Evolutionary conservation across 2,888 invertebrate genomes (phyloP).

Genomic region (Onthophagus sagittarius): DNA sequence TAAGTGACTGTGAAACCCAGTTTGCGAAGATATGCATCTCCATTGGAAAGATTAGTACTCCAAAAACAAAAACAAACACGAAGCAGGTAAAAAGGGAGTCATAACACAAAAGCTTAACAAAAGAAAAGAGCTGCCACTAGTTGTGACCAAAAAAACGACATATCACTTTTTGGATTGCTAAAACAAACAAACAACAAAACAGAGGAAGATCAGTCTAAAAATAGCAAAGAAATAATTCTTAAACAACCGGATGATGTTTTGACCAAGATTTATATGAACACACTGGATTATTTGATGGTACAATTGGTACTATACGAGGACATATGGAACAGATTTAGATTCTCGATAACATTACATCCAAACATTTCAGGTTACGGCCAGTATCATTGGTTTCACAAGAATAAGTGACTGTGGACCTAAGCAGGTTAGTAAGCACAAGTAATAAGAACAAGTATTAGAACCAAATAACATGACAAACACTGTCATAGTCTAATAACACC

Average conservation of each 20-base stretch:
- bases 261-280: too few relatives aligned
- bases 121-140: neutral
- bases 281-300: too few relatives aligned
- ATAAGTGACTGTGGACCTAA: constrained; percentile 27
- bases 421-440: constrained; percentile 27
- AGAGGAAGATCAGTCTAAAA: neutral
- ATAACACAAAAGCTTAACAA: too few relatives aligned
- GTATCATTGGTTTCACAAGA: constrained; percentile 22
- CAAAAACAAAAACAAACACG: too few relatives aligned
- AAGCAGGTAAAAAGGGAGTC: too few relatives aligned
- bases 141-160: constrained; percentile 3
- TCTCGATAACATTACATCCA: neutral
- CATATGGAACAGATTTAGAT: neutral
- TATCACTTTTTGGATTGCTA: constrained; percentile 16
- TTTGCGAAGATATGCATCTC: too few relatives aligned
- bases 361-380: constrained; percentile 5
- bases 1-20: constrained; percentile 28
- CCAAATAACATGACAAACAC: constrained; percentile 25
- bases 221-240: neutral
- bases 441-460: constrained; percentile 27
- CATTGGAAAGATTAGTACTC: too few relatives aligned
- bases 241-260: neutral
- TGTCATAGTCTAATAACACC: too few relatives aligned
- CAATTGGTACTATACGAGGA: neutral
- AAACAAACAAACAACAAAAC: neutral